phyloP scores from a whole-genome alignment of 2,797 vertebrate species.

The Orientallactaga sibirica region DNA sequence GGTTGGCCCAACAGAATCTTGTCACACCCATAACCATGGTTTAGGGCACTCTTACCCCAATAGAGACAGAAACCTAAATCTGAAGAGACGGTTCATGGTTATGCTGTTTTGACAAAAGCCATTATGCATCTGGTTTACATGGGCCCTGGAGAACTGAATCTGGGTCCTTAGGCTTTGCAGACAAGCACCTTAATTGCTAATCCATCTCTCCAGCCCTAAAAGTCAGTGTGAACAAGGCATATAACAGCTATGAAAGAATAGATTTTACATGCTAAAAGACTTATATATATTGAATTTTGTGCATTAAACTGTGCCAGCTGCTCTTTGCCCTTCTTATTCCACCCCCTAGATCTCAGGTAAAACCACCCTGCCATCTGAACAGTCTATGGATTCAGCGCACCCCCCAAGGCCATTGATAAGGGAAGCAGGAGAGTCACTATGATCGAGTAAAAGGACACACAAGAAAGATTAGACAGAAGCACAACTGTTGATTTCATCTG shows the following conservation, averaged over 20 bases:
- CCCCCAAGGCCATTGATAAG: not conserved
- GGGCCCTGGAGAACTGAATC: too few species aligned
- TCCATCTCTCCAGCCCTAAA: too few species aligned
- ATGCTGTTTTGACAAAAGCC: conserved; percentile 19
- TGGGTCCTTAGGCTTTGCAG: too few species aligned
- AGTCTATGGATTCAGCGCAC: not conserved
- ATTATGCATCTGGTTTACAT: not conserved
- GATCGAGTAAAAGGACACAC: conserved; percentile 17
- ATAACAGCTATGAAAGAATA: not conserved
- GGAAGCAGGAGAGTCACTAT: not conserved
- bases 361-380: not conserved
- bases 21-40: not conserved
- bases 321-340: not conserved
- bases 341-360: not conserved
- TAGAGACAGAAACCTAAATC: not conserved
- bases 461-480: not conserved
- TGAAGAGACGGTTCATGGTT: not conserved
- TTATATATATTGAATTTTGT: not conserved
- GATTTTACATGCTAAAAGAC: not conserved
- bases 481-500: not conserved
- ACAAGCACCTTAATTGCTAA: too few species aligned
- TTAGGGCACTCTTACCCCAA: not conserved
- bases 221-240: not conserved
- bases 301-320: not conserved
- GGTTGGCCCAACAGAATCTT: not conserved